Base-by-base conservation (phyloP, 2,888 invertebrate genomes). In the Theodoxus fluviatilis region DNA sequence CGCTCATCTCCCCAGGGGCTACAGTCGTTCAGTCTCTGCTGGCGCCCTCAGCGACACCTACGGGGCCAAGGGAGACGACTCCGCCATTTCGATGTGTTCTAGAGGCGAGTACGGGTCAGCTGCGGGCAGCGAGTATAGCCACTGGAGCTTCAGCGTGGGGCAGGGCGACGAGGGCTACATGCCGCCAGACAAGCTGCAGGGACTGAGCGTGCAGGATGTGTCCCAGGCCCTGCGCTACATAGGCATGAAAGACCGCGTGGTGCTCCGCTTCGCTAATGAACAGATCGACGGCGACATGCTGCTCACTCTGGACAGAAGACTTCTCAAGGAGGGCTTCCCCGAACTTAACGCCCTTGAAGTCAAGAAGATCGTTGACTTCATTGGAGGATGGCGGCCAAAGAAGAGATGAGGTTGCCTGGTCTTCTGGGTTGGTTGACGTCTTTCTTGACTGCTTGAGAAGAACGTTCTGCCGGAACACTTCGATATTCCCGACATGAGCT, bases 331-430 rank as follows among this genome's bases (percentile, higher is more conserved):
- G 66, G 85, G 84, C 4, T 85, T 85, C 73, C 85, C 85, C 1
- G 83, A 84, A 68, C 76, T 85, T 12, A 85, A 85, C 74, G 80
- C 82, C 22, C 76, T 85, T 33, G 84, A 85, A 68, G 76, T 84
- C 12, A 85, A 85, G 73, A 85, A 85, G 74, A 80, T 85, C n/a
- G 37, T 83, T 33, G 84, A 85, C 73, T 85, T 85, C 75, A 76
- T 84, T 33, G 71, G 75, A 25, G 85, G 85, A 0, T 85, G 85
- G 85, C 71, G 85, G 72, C 85, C 85, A 2, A 85, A 84, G 73
- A 84, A 83, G 63, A 66, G 63, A 59, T 76, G 69, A 73, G 28
- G 33, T 22, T 12, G 31, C 40, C 9, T 33, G 33, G 28, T 33
- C 40, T 18, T 31, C 47, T 67, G 28, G n/a, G 9, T 2, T 12